These are phyloP conservation scores for Petrocephalus microphthalmus DNA, from an alignment of 2,113 vertebrate genomes.

Conservation along the genomic window DNA sequence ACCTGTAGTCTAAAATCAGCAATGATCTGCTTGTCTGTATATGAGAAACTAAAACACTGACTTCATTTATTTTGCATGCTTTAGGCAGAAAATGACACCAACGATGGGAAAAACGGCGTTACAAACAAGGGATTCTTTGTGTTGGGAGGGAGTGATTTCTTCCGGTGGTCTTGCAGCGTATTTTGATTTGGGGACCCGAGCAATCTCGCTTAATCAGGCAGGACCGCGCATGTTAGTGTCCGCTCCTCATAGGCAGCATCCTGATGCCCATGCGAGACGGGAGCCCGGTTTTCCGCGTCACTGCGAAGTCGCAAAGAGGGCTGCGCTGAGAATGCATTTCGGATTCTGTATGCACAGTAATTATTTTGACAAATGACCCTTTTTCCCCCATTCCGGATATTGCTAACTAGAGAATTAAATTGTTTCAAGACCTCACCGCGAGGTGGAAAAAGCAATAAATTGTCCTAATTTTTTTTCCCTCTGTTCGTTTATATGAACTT, in stretches of 20 bases:
- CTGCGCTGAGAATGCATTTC: background rate
- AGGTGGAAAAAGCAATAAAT: background rate
- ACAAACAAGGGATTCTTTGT: background rate
- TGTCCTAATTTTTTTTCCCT: background rate
- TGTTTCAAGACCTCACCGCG: background rate
- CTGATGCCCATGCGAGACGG: background rate
- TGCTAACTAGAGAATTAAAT: background rate
- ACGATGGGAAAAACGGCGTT: background rate
- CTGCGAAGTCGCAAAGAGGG: too few relatives aligned
- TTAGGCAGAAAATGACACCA: background rate
- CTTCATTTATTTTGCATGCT: background rate
- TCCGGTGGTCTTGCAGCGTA: background rate
- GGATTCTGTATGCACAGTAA: background rate
- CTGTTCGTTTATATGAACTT: background rate
- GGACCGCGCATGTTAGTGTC: background rate
- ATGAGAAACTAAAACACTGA: background rate
- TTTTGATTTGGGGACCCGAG: background rate
- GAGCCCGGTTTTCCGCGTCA: background rate
- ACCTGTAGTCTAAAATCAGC: background rate
- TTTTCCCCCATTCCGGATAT: background rate
- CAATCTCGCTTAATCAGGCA: background rate
- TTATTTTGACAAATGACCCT: slow-evolving; percentile 4
- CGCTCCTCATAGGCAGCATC: background rate
- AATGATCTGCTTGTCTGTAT: background rate
- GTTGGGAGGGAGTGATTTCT: background rate